A percentile compares a stretch with the other conserved stretches of the same genome.
These are phyloP conservation scores for Drosophila pseudoobscura DNA, from an alignment of 1,140 invertebrate genomes.

Conservation along the genomic window DNA sequence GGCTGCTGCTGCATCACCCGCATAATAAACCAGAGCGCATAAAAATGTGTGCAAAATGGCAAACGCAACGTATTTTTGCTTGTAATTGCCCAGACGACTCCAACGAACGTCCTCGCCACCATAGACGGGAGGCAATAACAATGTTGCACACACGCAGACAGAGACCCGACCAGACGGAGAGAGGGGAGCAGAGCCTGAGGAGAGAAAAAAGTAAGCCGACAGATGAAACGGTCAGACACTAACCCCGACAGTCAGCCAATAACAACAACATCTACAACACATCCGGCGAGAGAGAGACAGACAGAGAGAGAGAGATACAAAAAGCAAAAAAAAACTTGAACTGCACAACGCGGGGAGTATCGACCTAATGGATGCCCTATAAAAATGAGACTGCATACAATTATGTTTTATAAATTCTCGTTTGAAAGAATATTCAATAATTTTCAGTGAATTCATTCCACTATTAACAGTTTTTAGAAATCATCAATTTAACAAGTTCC, in stretches of 20 bases:
- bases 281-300: conserved; percentile 51
- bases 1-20: conserved; percentile 43
- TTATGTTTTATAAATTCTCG: too few relatives aligned
- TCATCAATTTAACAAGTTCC: too few relatives aligned
- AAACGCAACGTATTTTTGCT: conserved; percentile 45
- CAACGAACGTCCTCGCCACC: conserved; percentile 18
- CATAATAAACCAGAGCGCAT: conserved; percentile 70
- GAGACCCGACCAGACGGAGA: conserved; percentile 40
- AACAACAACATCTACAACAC: conserved; percentile 61
- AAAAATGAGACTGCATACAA: too few relatives aligned
- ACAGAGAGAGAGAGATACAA: not conserved
- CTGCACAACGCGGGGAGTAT: not conserved
- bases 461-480: too few relatives aligned
- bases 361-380: too few relatives aligned
- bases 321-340: conserved; percentile 29
- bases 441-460: too few relatives aligned
- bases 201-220: conserved; percentile 49
- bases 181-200: conserved; percentile 2
- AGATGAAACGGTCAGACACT: conserved; percentile 61
- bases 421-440: too few relatives aligned
- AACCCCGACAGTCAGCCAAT: conserved; percentile 33
- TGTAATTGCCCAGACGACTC: conserved; percentile 52
- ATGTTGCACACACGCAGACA: conserved; percentile 54
- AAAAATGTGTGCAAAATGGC: conserved; percentile 58
- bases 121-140: conserved; percentile 28